Base-by-base conservation (phyloP, 2,888 invertebrate species). In the Cephus sareptanus region DNA sequence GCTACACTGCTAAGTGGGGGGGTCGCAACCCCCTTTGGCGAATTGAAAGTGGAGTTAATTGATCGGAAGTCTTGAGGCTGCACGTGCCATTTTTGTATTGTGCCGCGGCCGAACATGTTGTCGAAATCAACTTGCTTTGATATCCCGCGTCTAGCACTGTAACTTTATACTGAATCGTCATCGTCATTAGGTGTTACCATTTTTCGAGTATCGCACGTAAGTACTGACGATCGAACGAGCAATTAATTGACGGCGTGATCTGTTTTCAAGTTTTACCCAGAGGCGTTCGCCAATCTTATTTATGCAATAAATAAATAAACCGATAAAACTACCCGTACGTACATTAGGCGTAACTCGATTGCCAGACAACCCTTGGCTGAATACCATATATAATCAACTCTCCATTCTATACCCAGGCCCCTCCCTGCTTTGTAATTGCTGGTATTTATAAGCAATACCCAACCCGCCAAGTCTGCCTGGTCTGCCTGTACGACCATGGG, bases 371-470 rank as follows among this genome's bases (percentile, higher is more conserved):
- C 76, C 69, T 77, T 73, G 56, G 74, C 70, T 70, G 76, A 77
- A 79, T 80, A 56, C 82, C 82, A 83, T 82, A 81, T 85, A 85
- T 86, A 87, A 87, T 87, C 85, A 85, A 83, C 83, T 85, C 86
- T 84, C 81, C 84, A 85, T 87, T 81, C 82, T 77, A 77, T 76
- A 23, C 75, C 11, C 76, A 12, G 75, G 71, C 77, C 84, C 84
- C 83, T 83, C 78, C 83, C 83, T 81, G 84, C 84, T 89, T 88
- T 88, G 90, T 90, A 90, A 91, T 91, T 90, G 90, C 90, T 87
- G 88, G 90, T 91, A 91, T 91, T 91, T 91, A 91, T 90, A 91
- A 91, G 89, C 90, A 86, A 91, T 91, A 89, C 86, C 87, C 83
- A 78, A 76, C 82, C 73, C 40, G 30, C 76, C 75, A 40, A 31